Evolutionary conservation across 2,113 vertebrate genomes (phyloP), one percentile per base, ranked within the genome.

Genomic region (Nycticorax nycticorax): DNA sequence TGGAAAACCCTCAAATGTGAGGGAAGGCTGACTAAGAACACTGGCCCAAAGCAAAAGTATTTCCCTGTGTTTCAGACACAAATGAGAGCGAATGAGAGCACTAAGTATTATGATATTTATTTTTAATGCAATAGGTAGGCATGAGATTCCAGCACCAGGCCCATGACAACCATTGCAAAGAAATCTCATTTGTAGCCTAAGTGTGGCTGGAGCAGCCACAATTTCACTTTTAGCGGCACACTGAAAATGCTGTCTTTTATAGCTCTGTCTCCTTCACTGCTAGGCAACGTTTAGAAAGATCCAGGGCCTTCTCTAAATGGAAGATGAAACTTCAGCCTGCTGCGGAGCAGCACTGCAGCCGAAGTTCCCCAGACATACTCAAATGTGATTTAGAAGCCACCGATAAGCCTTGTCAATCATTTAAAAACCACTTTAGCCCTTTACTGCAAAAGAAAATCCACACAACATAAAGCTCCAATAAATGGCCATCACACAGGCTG

Each of bases 261-360:
- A 92, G 80, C 69, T 89, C 84, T 55, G 78, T 62, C 81, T 94
- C 63, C 72, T 92, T 71, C 74, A 94, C 87, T 96, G 96, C 89
- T 94, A 95, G 87, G 94, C 94, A 95, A 95, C 84, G 18, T 96
- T 95, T 53, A 75, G 94, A 92, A 93, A 95, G 92, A 96, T 95
- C 80, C 84, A 94, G 92, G 96, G 80, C 80, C 92, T 95, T 92
- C 89, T 95, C 77, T 88, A 85, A 91, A 92, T 50, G 78, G 69
- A 85, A 95, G 57, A 71, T 91, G 67, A 75, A 91, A 95, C 84
- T 95, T 93, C 84, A 95, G 92, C 60, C 77, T 83, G 84, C 86
- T 89, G 74, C 77, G 88, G 72, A 94, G 81, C 55, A 95, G 77
- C 41, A 47, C 57, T 18, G 69, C 80, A 89, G 71, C 63, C 2